Percentiles rank a stretch among this genome's conserved stretches.
These are phyloP conservation scores for Platycheirus rosarum DNA, from an alignment of 2,888 invertebrate genomes.

Conservation along the genomic window DNA sequence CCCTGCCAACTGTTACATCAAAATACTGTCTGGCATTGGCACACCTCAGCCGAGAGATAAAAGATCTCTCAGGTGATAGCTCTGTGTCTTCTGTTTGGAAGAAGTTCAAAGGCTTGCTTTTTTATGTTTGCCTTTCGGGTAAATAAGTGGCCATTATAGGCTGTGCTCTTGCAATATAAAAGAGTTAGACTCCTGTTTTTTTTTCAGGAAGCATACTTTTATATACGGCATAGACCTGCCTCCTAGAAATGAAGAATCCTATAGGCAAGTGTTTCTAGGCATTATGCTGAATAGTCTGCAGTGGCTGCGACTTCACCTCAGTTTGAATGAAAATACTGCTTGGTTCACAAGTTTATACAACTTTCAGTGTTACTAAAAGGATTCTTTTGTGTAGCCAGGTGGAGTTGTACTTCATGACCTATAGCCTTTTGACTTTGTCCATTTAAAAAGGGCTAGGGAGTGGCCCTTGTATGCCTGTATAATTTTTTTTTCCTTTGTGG, in stretches of 20 bases:
- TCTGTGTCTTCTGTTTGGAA: slow-evolving; percentile 41
- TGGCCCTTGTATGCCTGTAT: background rate
- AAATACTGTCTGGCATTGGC: slow-evolving; percentile 57
- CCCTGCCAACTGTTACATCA: slow-evolving; percentile 54
- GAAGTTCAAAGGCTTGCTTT: slow-evolving; percentile 49
- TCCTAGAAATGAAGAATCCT: slow-evolving; percentile 34
- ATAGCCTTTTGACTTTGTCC: slow-evolving; percentile 52
- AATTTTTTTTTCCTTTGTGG: slow-evolving; percentile 12
- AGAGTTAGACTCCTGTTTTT: slow-evolving; percentile 19
- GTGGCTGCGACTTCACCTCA: slow-evolving; percentile 36
- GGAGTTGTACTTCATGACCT: slow-evolving; percentile 60
- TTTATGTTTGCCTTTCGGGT: slow-evolving; percentile 40
- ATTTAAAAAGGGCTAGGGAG: slow-evolving; percentile 17
- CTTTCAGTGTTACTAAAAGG: slow-evolving; percentile 41
- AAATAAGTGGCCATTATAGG: slow-evolving; percentile 61
- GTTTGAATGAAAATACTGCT: slow-evolving; percentile 55
- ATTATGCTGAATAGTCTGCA: slow-evolving; percentile 41
- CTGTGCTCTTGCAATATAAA: slow-evolving; percentile 38
- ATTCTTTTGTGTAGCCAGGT: slow-evolving; percentile 27
- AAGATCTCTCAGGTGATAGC: slow-evolving; percentile 52
- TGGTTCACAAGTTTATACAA: slow-evolving; percentile 30
- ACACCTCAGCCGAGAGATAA: slow-evolving; percentile 34
- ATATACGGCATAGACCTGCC: slow-evolving; percentile 23
- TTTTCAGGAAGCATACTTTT: slow-evolving; percentile 44
- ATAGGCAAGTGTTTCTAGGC: slow-evolving; percentile 26